Evolutionary conservation across 2,797 vertebrate genomes (phyloP).

Genomic region (Chaetodon trifasciatus): DNA sequence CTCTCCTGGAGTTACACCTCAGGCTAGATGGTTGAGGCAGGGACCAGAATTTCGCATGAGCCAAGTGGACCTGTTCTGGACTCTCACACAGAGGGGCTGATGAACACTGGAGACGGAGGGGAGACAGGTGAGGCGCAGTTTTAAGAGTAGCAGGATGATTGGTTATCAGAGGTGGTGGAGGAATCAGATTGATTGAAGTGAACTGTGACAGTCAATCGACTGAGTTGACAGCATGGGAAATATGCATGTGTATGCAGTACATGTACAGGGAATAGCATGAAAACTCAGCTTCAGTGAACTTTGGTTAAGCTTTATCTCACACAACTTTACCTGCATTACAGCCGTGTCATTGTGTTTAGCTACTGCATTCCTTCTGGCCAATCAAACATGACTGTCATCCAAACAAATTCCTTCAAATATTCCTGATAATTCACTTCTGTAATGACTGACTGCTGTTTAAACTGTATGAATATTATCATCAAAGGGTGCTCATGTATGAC

Average conservation of each 20-base stretch:
- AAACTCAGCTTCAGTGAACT: background rate
- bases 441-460: background rate
- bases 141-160: slow-evolving; percentile 8
- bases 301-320: background rate
- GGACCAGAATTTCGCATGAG: slow-evolving; percentile 18
- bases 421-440: background rate
- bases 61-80: background rate
- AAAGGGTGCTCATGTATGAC: background rate
- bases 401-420: background rate
- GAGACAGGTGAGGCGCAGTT: slow-evolving; percentile 24
- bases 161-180: background rate
- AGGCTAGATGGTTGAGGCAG: background rate
- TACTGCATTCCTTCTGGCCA: background rate
- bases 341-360: background rate
- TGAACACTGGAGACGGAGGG: slow-evolving; percentile 5
- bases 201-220: background rate
- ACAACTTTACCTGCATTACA: background rate
- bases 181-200: slow-evolving; percentile 3
- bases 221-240: background rate
- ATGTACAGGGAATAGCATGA: background rate
- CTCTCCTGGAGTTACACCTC: background rate
- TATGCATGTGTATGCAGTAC: background rate
- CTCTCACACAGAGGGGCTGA: slow-evolving; percentile 1
- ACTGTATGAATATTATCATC: background rate
- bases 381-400: background rate